phyloP scores from a whole-genome alignment of 1,140 invertebrate genomes.

The Nephotettix cincticeps region DNA sequence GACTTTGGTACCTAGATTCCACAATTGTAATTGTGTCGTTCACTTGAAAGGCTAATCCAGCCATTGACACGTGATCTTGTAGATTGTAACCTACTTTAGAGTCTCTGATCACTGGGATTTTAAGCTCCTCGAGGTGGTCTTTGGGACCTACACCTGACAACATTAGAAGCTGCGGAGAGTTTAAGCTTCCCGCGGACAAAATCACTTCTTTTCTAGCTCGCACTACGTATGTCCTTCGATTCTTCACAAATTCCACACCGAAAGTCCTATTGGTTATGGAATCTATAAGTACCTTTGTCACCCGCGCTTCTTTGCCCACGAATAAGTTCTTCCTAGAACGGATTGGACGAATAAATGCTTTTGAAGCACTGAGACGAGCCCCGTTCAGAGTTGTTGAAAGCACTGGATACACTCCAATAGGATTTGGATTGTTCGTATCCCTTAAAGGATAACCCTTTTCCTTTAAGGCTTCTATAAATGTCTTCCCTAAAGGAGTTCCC shows the following conservation, averaged over 20 bases:
- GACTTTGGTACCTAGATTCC: slow-evolving; percentile 61
- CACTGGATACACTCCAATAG: slow-evolving; percentile 65
- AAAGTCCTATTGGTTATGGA: slow-evolving; percentile 55
- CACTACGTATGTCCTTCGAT: slow-evolving; percentile 50
- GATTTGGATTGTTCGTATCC: slow-evolving; percentile 60
- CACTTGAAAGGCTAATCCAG: slow-evolving; percentile 51
- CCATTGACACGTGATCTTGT: slow-evolving; percentile 70
- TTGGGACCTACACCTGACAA: slow-evolving; percentile 72
- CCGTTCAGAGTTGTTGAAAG: slow-evolving; percentile 61
- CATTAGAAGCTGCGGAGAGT: slow-evolving; percentile 69
- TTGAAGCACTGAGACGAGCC: slow-evolving; percentile 61
- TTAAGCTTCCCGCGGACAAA: slow-evolving; percentile 64
- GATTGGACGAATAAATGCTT: slow-evolving; percentile 58
- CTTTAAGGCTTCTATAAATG: slow-evolving; percentile 56
- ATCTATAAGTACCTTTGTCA: slow-evolving; percentile 67
- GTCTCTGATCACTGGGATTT: slow-evolving; percentile 64
- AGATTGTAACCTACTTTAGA: slow-evolving; percentile 40
- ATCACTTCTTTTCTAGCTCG: slow-evolving; percentile 64
- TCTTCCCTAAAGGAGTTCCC: slow-evolving; percentile 54
- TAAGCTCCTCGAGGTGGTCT: slow-evolving; percentile 64
- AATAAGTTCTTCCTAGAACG: slow-evolving; percentile 64
- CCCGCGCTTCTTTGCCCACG: slow-evolving; percentile 63
- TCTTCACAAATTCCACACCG: slow-evolving; percentile 64
- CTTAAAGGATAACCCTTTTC: slow-evolving; percentile 56
- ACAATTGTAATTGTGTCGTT: slow-evolving; percentile 55